phyloP scores from a whole-genome alignment of 2,797 vertebrate species.

The Xerus rutilus region DNA sequence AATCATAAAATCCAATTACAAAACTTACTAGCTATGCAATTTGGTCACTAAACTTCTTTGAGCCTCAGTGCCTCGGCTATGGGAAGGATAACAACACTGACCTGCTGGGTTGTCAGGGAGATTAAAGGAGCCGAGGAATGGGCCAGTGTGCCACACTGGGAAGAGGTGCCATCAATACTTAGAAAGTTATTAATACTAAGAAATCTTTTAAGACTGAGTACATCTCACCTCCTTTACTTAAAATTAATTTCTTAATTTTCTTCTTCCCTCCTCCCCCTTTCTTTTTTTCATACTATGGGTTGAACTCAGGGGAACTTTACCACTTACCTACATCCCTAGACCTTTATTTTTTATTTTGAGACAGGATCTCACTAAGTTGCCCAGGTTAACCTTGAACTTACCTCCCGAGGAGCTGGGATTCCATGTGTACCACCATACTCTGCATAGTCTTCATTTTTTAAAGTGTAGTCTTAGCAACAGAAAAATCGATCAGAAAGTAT shows the following conservation, averaged over 20 bases:
- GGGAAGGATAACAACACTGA: not conserved
- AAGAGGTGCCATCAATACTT: not conserved
- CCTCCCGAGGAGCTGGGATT: not conserved
- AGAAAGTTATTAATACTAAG: not conserved
- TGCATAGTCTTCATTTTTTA: not conserved
- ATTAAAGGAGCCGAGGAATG: not conserved
- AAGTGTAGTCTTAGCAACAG: constrained; percentile 15
- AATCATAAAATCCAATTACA: not conserved
- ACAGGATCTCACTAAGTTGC: not conserved
- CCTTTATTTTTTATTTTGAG: not conserved
- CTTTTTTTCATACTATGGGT: not conserved
- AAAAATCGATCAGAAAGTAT: not conserved
- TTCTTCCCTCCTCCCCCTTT: too few relatives aligned
- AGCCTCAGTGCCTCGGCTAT: not conserved
- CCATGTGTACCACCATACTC: not conserved
- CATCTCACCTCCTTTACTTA: not conserved
- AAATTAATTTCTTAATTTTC: not conserved
- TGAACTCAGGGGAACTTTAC: not conserved
- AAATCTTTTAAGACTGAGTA: not conserved
- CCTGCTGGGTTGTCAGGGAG: not conserved
- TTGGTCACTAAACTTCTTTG: not conserved
- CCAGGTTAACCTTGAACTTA: not conserved
- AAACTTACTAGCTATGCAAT: not conserved
- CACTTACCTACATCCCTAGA: not conserved
- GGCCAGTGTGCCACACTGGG: accelerated